Base-by-base conservation (phyloP, 2,113 vertebrate species). In the Siniperca knerii region DNA sequence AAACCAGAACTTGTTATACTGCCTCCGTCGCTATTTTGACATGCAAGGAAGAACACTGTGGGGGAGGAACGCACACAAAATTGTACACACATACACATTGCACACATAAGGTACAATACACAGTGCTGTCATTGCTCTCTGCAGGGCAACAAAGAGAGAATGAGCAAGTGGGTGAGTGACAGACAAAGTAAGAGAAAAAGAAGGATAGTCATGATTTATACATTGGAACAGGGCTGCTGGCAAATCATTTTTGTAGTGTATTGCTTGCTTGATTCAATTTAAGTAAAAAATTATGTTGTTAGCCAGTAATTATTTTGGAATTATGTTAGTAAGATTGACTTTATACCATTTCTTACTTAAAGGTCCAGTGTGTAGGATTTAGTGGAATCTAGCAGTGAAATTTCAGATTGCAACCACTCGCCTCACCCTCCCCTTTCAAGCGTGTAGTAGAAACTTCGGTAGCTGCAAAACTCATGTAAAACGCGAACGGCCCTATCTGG, bases 41-140 rank as follows among this genome's bases (percentile, higher is more conserved):
- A 71, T 55, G 16, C 58, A 77, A 44, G 11, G n/a, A 81, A 58
- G 25, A 65, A 71, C 50, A 57, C 67, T 65, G 44, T 37, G 75
- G 37, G 44, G 72, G 64, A 82, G 52, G 61, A 33, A 72, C 60
- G 33, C 52, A 66, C 73, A 60, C 42, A 18, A 52, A 65, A 55
- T 46, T n/a, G 46, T 33, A 21, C 3, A 60, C 29, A 71, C 33
- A 73, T 4, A 2, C 61, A 55, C 8, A 64, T 21, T 15, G 33
- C n/a, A 75, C 42, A 60, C 77, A 37, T 37, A 37, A 4, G 35
- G 46, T 21, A 3, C 21, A 44, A 20, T 6, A n/a, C 20, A 60
- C 50, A n/a, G n/a, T 6, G 18, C 60, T 76, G 67, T 80, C 77
- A 77, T 20, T 48, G 74, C 69, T 84, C 71, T 81, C 81, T 77